Conservation (phyloP, 2,888 invertebrate genomes). For the Ichneumoninae sp. region DNA sequence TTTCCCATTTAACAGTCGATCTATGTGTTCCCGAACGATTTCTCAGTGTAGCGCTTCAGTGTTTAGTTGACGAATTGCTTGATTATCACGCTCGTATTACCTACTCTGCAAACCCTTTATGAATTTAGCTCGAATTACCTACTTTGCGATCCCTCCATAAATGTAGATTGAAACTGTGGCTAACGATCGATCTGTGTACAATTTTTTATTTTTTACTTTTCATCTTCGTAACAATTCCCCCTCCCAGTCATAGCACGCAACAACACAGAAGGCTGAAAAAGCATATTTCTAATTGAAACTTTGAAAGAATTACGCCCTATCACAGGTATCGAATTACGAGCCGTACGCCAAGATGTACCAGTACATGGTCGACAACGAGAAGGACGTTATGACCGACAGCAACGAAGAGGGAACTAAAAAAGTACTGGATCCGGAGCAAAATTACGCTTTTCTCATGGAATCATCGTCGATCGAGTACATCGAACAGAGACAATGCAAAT, state of each 20-base stretch:
- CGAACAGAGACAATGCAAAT: conserved; percentile 90
- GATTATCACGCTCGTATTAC: not conserved
- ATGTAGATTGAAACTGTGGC: not conserved
- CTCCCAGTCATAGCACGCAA: not conserved
- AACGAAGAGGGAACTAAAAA: conserved; percentile 89
- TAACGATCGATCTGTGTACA: not conserved
- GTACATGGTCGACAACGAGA: conserved; percentile 90
- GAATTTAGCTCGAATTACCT: not conserved
- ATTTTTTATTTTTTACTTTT: not conserved
- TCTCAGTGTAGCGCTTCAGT: not conserved
- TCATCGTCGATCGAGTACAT: conserved; percentile 95
- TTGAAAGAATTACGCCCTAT: conserved; percentile 30
- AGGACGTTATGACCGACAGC: conserved; percentile 85
- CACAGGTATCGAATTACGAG: conserved; percentile 91
- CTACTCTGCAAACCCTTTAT: not conserved
- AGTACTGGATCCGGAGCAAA: conserved; percentile 83
- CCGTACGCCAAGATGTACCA: conserved; percentile 92
- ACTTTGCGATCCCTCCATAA: not conserved
- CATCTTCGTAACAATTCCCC: not conserved
- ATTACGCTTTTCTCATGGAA: conserved; percentile 96
- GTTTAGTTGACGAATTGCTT: not conserved
- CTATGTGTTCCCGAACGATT: not conserved
- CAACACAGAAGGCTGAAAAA: not conserved
- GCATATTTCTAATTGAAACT: not conserved
- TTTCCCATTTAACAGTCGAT: not conserved